phyloP scores from a whole-genome alignment of 2,797 vertebrate genomes.

The Microcaecilia unicolor region DNA sequence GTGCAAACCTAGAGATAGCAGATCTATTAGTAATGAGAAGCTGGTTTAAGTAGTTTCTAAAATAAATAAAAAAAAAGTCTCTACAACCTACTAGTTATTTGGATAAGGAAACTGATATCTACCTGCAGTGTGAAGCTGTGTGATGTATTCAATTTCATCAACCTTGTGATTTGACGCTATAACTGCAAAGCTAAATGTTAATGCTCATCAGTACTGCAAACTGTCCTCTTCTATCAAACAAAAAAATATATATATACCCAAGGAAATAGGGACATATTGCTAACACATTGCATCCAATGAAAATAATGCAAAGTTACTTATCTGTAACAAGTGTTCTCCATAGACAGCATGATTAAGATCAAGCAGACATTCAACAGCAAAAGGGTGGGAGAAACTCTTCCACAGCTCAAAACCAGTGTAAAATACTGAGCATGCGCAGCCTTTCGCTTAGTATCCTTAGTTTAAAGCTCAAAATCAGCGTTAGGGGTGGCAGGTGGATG shows the following conservation, averaged over 20 bases:
- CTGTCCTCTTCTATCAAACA: conserved; percentile 18
- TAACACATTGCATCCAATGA: too few species aligned
- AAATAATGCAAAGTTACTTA: too few species aligned
- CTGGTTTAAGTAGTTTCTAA: conserved; percentile 37
- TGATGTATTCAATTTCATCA: conserved; percentile 33
- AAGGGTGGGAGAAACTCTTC: too few species aligned
- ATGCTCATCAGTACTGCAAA: conserved; percentile 38
- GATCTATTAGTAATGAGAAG: conserved; percentile 36
- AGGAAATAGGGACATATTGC: background rate
- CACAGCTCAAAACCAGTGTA: too few species aligned
- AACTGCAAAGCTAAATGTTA: conserved; percentile 47
- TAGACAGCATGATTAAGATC: too few species aligned
- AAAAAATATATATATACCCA: conserved; percentile 12
- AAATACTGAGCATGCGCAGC: too few species aligned
- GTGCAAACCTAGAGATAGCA: conserved; percentile 33
- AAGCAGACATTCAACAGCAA: too few species aligned
- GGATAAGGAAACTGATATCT: too few species aligned
- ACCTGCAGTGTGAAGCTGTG: conserved; percentile 63
- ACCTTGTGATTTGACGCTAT: conserved; percentile 10
- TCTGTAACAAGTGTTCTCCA: background rate
- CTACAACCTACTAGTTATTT: too few species aligned
- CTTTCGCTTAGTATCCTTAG: too few species aligned
- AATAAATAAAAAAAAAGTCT: conserved; percentile 11
- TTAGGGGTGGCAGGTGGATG: too few species aligned
- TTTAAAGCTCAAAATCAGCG: too few species aligned